Evolutionary conservation across 2,888 invertebrate species (phyloP), one percentile per base, ranked within the genome.

Genomic region (Pycnomerus fuliginosus): DNA sequence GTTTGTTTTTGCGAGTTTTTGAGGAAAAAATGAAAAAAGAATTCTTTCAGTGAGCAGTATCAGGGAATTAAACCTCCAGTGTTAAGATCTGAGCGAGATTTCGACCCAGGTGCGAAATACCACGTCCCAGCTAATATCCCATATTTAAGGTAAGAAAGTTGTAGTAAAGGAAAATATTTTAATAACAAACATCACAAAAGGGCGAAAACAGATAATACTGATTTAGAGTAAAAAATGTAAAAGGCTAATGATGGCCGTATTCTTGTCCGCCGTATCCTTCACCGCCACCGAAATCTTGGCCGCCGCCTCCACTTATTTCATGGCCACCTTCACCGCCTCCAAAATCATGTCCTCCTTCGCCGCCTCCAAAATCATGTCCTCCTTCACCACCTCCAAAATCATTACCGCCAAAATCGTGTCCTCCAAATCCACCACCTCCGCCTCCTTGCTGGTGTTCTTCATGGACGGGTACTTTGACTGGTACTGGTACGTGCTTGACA

Each of bases 21-120:
- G 8, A 20, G 5, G 20, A 20, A 20, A 20, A 7, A 20, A 5
- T 20, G 20, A 20, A 8, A 8, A 8, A 5, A 7, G 20, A 30
- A 20, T 16, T 25, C 2, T 41, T 71, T 68, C 68, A 88, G 90
- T 65, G 90, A 90, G 69, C 80, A 84, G 65, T 90, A 87, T 58
- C 85, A 90, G 50, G 92, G 92, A 3, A 82, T 90, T 43, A 90
- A 90, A 58, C 92, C 92, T 0, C 91, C 92, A 1, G 85, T 90
- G 0, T 72, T 88, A 1, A 78, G 94, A 27, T 89, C 89, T 0
- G 92, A 93, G 71, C 78, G 83, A 49, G 91, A 95, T 73, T 95
- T 95, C 65, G 95, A 95, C 68, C 84, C 93, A 33, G 95, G 93
- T 2, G 84, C 93, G 27, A 95, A 95, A 70, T 95, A 91, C 70